Base-by-base conservation (phyloP, 2,113 vertebrate genomes). In the Pampusana beccarii region DNA sequence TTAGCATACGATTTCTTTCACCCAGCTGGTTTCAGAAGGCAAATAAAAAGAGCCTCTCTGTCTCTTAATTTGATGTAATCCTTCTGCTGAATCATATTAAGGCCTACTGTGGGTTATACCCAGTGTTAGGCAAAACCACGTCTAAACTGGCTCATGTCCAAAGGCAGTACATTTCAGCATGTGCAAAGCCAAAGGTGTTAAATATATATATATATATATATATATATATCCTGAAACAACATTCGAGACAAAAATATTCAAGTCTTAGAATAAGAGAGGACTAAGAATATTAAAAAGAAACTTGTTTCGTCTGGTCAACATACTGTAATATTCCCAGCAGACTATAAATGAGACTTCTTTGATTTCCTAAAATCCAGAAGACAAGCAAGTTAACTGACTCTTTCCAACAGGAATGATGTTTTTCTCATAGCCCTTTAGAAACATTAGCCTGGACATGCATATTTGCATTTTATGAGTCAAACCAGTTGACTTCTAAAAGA, bases 141-240 rank as follows among this genome's bases (percentile, higher is more conserved):
- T 1, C 11, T 23, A 46, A 66, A 19, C 14, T 80, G 34, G 34
- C 14, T 92, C 0, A 0, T 31, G 10, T 53, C 34, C 34, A 73
- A 54, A 42, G n/a, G 26, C 17, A 34, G n/a, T 38, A 5, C 1
- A 1, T 82, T 90, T 80, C 51, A 87, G 40, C 65, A 70, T 23
- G 36, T 5, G n/a, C 16, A 51, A 88, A 46, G 29, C 23, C 23
- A 28, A 81, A 85, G 11, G 8, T 26, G 21, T 74, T 86, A 5
- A 66, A 44, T 54, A 34, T 36, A 44, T 4, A 1, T 29, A 8
- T 6, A 64, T 42, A 42, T 15, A 42, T 15, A 42, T 42, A 44
- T 44, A 44, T 44, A 44, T 44, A 44, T 44, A 44, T 11, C 6
- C 36, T 50, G 31, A 67, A 74, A 44, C 5, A 85, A 1, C 12